These are phyloP conservation scores for Zootermopsis nevadensis DNA, from an alignment of 2,888 invertebrate genomes.

Conservation along the genomic window DNA sequence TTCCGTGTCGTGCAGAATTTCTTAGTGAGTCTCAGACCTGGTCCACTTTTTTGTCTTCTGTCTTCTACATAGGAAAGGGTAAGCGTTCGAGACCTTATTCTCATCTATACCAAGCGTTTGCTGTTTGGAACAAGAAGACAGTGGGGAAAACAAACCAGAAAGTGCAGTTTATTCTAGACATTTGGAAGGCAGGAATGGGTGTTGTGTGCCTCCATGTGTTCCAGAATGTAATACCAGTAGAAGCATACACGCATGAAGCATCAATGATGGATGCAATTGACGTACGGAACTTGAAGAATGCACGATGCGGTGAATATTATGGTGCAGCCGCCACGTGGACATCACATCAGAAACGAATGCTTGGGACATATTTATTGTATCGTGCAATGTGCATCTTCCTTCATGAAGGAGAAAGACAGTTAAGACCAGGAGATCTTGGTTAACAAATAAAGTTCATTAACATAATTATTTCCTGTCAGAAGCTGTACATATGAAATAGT, in stretches of 20 bases:
- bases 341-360: constrained; percentile 73
- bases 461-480: neutral
- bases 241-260: constrained; percentile 94
- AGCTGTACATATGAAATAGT: no score
- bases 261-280: constrained; percentile 93
- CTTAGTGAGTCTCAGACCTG: constrained; percentile 71
- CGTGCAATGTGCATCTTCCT: constrained; percentile 87
- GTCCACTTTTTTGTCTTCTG: constrained; percentile 81
- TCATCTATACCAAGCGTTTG: constrained; percentile 90
- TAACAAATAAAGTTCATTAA: neutral
- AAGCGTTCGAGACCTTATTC: constrained; percentile 88
- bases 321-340: constrained; percentile 82
- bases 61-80: constrained; percentile 97
- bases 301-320: constrained; percentile 85
- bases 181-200: constrained; percentile 86
- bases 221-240: constrained; percentile 89
- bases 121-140: constrained; percentile 67
- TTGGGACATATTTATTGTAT: constrained; percentile 83
- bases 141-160: constrained; percentile 64
- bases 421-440: constrained; percentile 78
- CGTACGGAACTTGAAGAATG: constrained; percentile 79
- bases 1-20: constrained; percentile 71
- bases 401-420: constrained; percentile 89
- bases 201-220: constrained; percentile 93
- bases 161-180: constrained; percentile 82